Evolutionary conservation across 2,797 vertebrate genomes (phyloP).

Genomic region (Etheostoma nigrum): DNA sequence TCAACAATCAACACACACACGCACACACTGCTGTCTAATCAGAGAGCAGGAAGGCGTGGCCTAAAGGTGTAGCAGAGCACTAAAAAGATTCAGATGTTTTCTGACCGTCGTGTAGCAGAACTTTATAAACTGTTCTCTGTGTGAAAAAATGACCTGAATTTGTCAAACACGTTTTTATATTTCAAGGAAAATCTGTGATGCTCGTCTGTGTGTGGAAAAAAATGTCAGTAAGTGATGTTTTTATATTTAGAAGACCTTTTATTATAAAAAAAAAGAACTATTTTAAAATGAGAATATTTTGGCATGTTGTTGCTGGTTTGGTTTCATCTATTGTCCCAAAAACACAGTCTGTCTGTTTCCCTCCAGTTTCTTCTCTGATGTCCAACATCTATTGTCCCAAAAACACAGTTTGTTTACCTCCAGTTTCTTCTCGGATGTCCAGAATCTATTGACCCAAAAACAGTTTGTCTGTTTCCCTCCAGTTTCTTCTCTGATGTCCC

Average conservation of each 20-base stretch:
- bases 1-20: neutral
- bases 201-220: slow-evolving; percentile 55
- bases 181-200: slow-evolving; percentile 29
- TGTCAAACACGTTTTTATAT: slow-evolving; percentile 60
- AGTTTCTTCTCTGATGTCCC: no score
- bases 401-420: no score
- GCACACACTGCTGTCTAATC: slow-evolving; percentile 8
- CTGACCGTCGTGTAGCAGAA: slow-evolving; percentile 55
- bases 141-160: slow-evolving; percentile 15
- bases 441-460: no score
- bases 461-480: no score
- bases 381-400: no score
- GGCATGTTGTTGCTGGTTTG: slow-evolving; percentile 39
- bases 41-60: slow-evolving; percentile 35
- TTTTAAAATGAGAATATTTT: slow-evolving; percentile 76
- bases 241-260: slow-evolving; percentile 58
- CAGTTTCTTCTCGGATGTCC: no score
- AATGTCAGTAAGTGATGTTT: slow-evolving; percentile 55
- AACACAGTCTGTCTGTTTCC: neutral
- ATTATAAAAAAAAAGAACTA: slow-evolving; percentile 57
- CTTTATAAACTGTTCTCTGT: slow-evolving; percentile 43
- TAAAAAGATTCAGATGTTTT: slow-evolving; percentile 50
- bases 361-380: no score
- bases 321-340: slow-evolving; percentile 26
- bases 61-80: slow-evolving; percentile 74